Conservation (phyloP, 2,113 vertebrate species). For the Channa argus region DNA sequence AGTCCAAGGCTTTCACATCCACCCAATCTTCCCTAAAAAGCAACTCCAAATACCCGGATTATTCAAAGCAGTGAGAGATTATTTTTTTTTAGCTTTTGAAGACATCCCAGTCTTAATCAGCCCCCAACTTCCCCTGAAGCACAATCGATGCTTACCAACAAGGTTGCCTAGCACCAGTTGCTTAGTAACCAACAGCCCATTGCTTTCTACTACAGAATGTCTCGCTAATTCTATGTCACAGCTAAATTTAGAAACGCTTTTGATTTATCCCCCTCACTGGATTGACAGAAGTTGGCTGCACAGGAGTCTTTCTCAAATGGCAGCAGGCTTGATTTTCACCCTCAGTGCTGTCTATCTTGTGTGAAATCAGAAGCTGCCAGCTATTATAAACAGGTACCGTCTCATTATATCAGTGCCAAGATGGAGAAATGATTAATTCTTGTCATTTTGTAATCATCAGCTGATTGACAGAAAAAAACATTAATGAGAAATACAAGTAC, state of each 20-base stretch:
- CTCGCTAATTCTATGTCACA: slow-evolving; percentile 80
- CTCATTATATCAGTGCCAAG: slow-evolving; percentile 25
- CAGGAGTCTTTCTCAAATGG: slow-evolving; percentile 52
- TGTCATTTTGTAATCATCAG: slow-evolving; percentile 19
- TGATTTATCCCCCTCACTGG: slow-evolving; percentile 75
- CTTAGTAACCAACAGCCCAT: slow-evolving; percentile 78
- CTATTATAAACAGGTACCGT: slow-evolving; percentile 33
- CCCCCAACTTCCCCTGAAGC: slow-evolving; percentile 67
- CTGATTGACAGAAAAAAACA: slow-evolving; percentile 26
- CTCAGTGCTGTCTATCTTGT: slow-evolving; percentile 10
- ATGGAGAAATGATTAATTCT: slow-evolving; percentile 23
- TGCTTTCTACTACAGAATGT: slow-evolving; percentile 73
- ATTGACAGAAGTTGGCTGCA: slow-evolving; percentile 72
- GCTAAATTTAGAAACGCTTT: slow-evolving; percentile 83
- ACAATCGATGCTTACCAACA: slow-evolving; percentile 82
- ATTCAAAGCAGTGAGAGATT: slow-evolving; percentile 50
- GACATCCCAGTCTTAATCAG: slow-evolving; percentile 58
- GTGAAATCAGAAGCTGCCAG: slow-evolving; percentile 47
- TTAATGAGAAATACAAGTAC: too few species aligned
- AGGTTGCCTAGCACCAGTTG: slow-evolving; percentile 83
- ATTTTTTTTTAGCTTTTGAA: slow-evolving; percentile 58
- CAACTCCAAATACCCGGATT: slow-evolving; percentile 30
- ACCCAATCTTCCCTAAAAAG: slow-evolving; percentile 42
- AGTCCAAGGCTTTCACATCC: slow-evolving; percentile 21
- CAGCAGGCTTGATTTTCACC: slow-evolving; percentile 50